Percentiles rank a stretch among this genome's conserved stretches.
phyloP scores from a whole-genome alignment of 1,140 invertebrate genomes.

The Brachionus sp. region DNA sequence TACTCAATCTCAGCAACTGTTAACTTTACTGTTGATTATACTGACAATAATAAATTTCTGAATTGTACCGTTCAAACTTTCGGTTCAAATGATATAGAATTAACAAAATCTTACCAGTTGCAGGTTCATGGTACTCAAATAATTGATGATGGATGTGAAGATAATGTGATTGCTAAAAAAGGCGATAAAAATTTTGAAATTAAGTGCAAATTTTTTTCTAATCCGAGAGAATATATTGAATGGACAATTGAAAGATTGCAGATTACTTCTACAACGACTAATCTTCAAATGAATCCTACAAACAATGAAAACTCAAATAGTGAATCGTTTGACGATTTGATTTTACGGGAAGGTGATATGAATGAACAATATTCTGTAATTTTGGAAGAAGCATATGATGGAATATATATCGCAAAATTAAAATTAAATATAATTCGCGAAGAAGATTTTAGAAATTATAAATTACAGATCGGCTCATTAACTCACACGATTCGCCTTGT shows the following conservation, averaged over 20 bases:
- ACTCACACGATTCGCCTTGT: neutral
- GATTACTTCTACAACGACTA: neutral
- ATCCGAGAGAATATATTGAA: conserved; percentile 5
- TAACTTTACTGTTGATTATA: conserved; percentile 10
- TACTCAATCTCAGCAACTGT: neutral
- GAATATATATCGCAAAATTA: neutral
- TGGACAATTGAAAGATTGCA: neutral
- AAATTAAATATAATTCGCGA: neutral
- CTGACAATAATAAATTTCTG: conserved; percentile 2
- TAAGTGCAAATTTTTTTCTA: conserved; percentile 16
- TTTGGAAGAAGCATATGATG: neutral
- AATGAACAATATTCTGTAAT: neutral
- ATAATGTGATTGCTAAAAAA: neutral
- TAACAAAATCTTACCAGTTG: neutral
- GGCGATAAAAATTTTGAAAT: conserved; percentile 26
- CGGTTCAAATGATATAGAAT: neutral
- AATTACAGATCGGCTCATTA: neutral
- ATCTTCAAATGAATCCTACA: neutral
- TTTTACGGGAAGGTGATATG: neutral
- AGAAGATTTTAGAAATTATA: conserved; percentile 14
- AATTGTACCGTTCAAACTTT: neutral
- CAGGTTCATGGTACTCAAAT: conserved; percentile 23
- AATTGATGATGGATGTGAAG: neutral
- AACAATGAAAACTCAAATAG: neutral
- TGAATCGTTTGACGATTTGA: neutral